Conservation (phyloP, 1,140 invertebrate genomes). For the Brachystomella parvula region DNA sequence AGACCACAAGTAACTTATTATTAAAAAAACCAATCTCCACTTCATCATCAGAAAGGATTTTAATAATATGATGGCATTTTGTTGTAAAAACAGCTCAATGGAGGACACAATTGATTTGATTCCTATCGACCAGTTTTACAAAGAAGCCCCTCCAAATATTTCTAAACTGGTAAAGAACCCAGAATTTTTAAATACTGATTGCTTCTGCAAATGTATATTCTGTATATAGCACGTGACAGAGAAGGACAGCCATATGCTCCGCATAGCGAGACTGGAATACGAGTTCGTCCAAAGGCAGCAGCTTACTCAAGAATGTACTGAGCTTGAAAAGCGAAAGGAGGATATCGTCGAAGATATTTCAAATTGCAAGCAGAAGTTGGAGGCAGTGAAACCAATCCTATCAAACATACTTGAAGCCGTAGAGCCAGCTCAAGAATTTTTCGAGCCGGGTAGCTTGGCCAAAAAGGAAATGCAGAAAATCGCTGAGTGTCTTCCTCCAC, state of each 20-base stretch:
- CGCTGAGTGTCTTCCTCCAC: constrained; percentile 66
- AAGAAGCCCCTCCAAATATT: constrained; percentile 65
- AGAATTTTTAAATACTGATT: constrained; percentile 4
- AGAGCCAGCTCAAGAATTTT: constrained; percentile 79
- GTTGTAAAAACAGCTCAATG: constrained; percentile 60
- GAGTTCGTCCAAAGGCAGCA: constrained; percentile 83
- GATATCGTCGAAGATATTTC: constrained; percentile 64
- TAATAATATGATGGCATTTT: constrained; percentile 4
- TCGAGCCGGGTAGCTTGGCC: constrained; percentile 51
- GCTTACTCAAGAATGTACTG: constrained; percentile 64
- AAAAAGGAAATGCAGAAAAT: constrained; percentile 59
- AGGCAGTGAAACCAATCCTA: constrained; percentile 72
- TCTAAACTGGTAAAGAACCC: constrained; percentile 52
- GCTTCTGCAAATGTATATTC: constrained; percentile 37
- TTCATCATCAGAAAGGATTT: background rate
- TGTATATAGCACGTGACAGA: constrained; percentile 53
- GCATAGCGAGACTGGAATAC: constrained; percentile 80
- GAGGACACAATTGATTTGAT: constrained; percentile 88
- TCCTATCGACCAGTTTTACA: constrained; percentile 72
- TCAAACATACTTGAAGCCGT: constrained; percentile 65
- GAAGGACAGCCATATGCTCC: constrained; percentile 65
- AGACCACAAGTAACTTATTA: constrained; percentile 66
- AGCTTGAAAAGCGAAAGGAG: constrained; percentile 68
- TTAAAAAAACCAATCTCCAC: background rate
- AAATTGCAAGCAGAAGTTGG: constrained; percentile 67